Base-by-base conservation (phyloP, 2,888 invertebrate species). In the Drosophila paramelanica region DNA sequence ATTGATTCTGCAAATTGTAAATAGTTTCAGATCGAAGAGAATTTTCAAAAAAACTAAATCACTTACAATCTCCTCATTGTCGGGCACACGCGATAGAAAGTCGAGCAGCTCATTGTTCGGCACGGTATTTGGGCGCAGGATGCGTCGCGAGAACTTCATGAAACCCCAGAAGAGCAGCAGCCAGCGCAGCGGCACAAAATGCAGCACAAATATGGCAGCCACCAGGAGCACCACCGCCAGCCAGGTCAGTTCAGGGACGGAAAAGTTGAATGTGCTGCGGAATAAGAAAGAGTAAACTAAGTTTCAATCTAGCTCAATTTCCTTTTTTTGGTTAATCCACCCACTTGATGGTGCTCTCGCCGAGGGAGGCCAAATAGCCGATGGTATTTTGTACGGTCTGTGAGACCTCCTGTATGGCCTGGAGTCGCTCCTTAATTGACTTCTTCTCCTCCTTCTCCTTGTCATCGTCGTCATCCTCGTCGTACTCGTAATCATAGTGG, bases 101-200 rank as follows among this genome's bases (percentile, higher is more conserved):
- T 99, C 99, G 75, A 99, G 93, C 8, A 99, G 93, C 94, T 99
- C 99, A 93, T 99, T 99, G 93, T 99, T 99, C 10, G 98, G 97
- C 93, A 99, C 97, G 39, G 97, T 96, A 92, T 99, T 97, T 6
- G 99, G 99, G 77, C 98, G 94, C 58, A 99, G 93, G 67, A 99
- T 95, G 93, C 98, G 96, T 86, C 98, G 95, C 27, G 98, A 96
- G 93, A 99, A 99, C 93, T 99, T 99, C 93, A 98, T 98, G 64
- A 98, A 90, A 81, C 99, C 99, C 98, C 98, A 99, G 17, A 95
- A 94, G 94, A 99, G 95, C 55, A 99, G 94, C 49, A 99, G 93
- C 92, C 96, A 97, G 89, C 98, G 94, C 55, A 98, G 93, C 41
- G 99, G 98, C 89, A 99, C 95, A 79, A 96, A 94, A 91, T 98